Conservation (phyloP, 37 sponge, comb jelly and placozoan species). For the Spongia lamella region DNA sequence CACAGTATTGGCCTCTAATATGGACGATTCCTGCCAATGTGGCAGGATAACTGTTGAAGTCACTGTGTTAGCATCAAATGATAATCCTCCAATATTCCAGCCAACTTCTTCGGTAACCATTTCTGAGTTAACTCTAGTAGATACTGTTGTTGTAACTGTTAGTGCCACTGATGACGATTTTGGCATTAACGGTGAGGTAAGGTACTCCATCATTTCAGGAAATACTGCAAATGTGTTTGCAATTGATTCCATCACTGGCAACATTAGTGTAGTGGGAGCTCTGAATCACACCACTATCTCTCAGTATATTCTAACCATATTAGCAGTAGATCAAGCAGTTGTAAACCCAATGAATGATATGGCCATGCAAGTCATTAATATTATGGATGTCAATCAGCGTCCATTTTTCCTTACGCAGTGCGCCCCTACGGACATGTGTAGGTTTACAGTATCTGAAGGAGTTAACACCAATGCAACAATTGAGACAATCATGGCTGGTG, state of each 20-base stretch:
- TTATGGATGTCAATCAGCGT: conserved; percentile 63
- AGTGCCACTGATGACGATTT: conserved; percentile 29
- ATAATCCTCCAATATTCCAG: conserved; percentile 8
- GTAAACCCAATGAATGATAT: conserved; percentile 30
- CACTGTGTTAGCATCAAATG: conserved; percentile 15
- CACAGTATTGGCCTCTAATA: conserved; percentile 61
- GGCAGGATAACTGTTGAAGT: neutral
- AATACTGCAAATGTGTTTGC: conserved; percentile 23
- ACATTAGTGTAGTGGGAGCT: conserved; percentile 1
- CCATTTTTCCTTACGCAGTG: conserved; percentile 59
- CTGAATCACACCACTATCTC: conserved; percentile 48
- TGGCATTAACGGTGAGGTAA: conserved; percentile 17
- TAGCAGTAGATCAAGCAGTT: conserved; percentile 52
- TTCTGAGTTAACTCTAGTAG: conserved; percentile 10
- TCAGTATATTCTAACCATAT: conserved; percentile 45
- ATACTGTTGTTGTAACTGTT: conserved; percentile 16
- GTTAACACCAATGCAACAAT: neutral
- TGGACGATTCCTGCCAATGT: conserved; percentile 15
- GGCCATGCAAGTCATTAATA: conserved; percentile 30
- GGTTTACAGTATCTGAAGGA: conserved; percentile 38
- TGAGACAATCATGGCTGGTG: conserved; percentile 41
- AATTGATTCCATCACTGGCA: conserved; percentile 36
- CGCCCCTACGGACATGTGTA: conserved; percentile 25
- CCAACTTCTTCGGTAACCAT: neutral
- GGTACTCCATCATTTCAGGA: neutral